phyloP scores from a whole-genome alignment of 2,888 invertebrate genomes.

The Sturmia bella region DNA sequence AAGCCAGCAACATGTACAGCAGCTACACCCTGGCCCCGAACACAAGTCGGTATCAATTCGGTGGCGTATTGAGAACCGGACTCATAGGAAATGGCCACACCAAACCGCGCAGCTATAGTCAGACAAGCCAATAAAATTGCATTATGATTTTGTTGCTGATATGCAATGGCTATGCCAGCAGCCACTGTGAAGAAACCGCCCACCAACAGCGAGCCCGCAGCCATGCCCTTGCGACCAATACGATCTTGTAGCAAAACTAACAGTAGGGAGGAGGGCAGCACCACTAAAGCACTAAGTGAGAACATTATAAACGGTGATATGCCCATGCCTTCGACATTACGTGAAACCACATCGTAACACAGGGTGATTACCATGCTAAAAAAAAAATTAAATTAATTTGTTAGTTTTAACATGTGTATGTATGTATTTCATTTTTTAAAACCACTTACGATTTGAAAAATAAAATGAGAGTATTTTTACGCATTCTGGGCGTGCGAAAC shows the following conservation, averaged over 20 bases:
- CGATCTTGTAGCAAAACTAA: slow-evolving; percentile 80
- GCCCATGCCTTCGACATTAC: slow-evolving; percentile 84
- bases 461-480: slow-evolving; percentile 83
- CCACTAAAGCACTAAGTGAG: slow-evolving; percentile 83
- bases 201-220: slow-evolving; percentile 83
- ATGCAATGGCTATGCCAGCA: slow-evolving; percentile 83
- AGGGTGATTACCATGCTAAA: slow-evolving; percentile 84
- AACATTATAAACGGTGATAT: slow-evolving; percentile 84
- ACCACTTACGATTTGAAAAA: slow-evolving; percentile 85
- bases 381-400: slow-evolving; percentile 36
- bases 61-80: slow-evolving; percentile 86
- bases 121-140: slow-evolving; percentile 82
- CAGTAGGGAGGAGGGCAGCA: slow-evolving; percentile 83
- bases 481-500: slow-evolving; percentile 83
- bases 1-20: slow-evolving; percentile 85
- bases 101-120: slow-evolving; percentile 84
- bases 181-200: slow-evolving; percentile 83
- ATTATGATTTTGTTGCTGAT: slow-evolving; percentile 81
- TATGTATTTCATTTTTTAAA: neutral
- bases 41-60: slow-evolving; percentile 85
- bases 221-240: slow-evolving; percentile 83
- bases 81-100: slow-evolving; percentile 85
- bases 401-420: neutral
- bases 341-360: slow-evolving; percentile 85
- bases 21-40: slow-evolving; percentile 85